Evolutionary conservation across 1,140 invertebrate species (phyloP).

Genomic region (Platorchestia sp.): DNA sequence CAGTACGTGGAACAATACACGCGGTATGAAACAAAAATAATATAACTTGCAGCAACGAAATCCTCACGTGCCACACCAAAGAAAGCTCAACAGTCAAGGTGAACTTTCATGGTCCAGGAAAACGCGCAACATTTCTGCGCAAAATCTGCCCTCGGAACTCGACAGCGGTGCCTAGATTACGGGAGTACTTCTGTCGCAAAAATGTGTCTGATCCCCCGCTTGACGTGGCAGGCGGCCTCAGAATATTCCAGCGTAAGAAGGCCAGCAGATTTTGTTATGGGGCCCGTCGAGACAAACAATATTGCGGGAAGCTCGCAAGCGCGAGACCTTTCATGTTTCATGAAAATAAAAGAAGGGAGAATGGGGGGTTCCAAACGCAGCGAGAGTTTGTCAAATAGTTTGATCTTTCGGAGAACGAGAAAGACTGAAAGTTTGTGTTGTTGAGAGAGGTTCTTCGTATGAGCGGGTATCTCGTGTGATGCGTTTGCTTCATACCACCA

Average conservation of each 20-base stretch:
- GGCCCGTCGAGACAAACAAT: neutral
- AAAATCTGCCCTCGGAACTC: neutral
- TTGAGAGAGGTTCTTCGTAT: too few species aligned
- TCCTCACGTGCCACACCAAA: neutral
- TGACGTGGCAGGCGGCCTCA: neutral
- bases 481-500: too few species aligned
- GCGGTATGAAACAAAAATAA: too few species aligned
- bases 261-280: neutral
- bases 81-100: neutral
- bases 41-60: too few species aligned
- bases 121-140: neutral
- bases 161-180: constrained; percentile 18
- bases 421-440: neutral
- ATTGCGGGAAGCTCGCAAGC: neutral
- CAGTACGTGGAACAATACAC: too few species aligned
- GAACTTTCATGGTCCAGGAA: too few species aligned
- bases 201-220: constrained; percentile 6
- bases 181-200: neutral
- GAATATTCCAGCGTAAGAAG: constrained; percentile 26
- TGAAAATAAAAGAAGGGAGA: neutral
- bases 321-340: neutral
- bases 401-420: neutral
- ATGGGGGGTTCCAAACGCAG: neutral
- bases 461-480: too few species aligned
- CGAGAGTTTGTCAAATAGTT: neutral